These are phyloP conservation scores for Caenorhabditis tropicalis DNA, from an alignment of 1,140 invertebrate species.

Conservation along the genomic window DNA sequence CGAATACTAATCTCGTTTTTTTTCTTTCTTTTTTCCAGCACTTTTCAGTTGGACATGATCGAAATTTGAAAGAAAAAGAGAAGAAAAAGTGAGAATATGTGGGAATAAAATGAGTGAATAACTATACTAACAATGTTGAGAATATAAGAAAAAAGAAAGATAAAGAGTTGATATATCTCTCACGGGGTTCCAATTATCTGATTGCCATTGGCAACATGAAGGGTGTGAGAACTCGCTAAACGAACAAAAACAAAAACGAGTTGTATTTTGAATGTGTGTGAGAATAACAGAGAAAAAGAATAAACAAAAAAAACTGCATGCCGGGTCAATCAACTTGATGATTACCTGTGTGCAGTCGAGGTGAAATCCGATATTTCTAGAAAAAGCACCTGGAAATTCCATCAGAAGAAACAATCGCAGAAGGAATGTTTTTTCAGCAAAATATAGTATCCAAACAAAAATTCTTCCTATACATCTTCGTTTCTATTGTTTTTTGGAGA, in stretches of 20 bases:
- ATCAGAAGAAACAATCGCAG: background rate
- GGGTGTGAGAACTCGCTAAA: background rate
- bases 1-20: conserved; percentile 32
- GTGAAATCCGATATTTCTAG: conserved; percentile 28
- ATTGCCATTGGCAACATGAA: conserved; percentile 37
- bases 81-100: background rate
- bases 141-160: background rate
- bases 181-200: conserved; percentile 28
- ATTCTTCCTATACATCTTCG: too few relatives aligned
- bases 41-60: background rate
- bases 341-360: conserved; percentile 37
- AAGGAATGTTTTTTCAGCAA: too few relatives aligned
- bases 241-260: conserved; percentile 13
- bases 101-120: background rate
- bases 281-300: background rate
- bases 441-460: too few relatives aligned
- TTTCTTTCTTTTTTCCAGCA: background rate
- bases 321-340: conserved; percentile 28
- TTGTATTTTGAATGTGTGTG: background rate
- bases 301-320: background rate
- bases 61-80: background rate
- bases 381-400: background rate
- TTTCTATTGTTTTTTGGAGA: too few relatives aligned
- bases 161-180: background rate
- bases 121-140: background rate